Conservation (phyloP, 2,888 invertebrate species). For the Nomada fabriciana region DNA sequence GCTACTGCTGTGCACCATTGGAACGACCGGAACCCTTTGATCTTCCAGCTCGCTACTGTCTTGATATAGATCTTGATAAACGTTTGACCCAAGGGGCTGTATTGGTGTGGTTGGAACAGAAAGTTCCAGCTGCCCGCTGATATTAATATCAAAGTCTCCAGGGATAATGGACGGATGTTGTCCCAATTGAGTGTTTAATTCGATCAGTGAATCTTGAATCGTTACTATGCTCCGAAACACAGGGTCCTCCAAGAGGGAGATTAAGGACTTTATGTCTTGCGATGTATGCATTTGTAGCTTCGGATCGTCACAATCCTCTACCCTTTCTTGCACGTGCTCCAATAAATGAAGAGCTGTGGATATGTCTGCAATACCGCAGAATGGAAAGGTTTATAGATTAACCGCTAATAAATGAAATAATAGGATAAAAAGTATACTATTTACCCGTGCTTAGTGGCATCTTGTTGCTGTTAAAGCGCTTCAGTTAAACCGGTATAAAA, state of each 20-base stretch:
- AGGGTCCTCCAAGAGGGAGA: constrained; percentile 94
- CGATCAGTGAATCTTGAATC: constrained; percentile 95
- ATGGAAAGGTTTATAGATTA: not conserved
- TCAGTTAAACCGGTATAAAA: constrained; percentile 38
- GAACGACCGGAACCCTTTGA: constrained; percentile 91
- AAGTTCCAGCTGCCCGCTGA: constrained; percentile 87
- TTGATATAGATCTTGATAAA: constrained; percentile 81
- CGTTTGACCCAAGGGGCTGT: constrained; percentile 78
- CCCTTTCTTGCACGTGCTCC: constrained; percentile 94
- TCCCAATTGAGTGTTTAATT: constrained; percentile 93
- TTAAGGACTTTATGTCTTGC: constrained; percentile 92
- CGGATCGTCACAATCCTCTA: constrained; percentile 93
- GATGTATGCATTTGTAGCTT: constrained; percentile 91
- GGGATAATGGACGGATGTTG: constrained; percentile 97
- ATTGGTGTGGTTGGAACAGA: constrained; percentile 81
- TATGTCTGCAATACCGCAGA: constrained; percentile 87
- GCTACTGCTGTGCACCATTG: constrained; percentile 85
- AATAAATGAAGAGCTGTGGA: constrained; percentile 95
- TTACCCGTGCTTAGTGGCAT: constrained; percentile 75
- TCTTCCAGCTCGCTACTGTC: constrained; percentile 88
- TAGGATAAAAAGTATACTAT: not conserved
- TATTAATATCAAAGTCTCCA: constrained; percentile 96
- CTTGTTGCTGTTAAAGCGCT: constrained; percentile 37
- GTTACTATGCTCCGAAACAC: constrained; percentile 95
- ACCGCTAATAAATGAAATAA: not conserved